Evolutionary conservation across 2,888 invertebrate species (phyloP), one percentile per base, ranked within the genome.

Genomic region (Itoplectis maculator): DNA sequence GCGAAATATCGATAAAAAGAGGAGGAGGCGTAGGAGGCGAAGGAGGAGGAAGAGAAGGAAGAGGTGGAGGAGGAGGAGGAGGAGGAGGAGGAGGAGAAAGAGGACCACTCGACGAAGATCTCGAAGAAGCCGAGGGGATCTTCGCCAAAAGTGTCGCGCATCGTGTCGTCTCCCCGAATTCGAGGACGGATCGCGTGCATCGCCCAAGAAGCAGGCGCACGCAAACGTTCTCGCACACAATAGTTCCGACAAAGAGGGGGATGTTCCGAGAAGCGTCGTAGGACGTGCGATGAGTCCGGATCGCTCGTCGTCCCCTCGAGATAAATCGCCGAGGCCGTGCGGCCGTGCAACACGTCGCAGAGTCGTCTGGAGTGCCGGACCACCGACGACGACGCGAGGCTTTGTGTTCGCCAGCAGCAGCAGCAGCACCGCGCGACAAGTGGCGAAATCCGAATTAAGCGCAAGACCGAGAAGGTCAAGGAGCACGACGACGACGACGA

Each of bases 281-380:
- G 65, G 66, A 72, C 78, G 79, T 80, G 81, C 79, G 77, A 83
- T 82, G 83, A 75, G 69, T 77, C 61, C 42, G 54, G 81, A 68
- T 82, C 51, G 70, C 74, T 59, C 76, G 73, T 59, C 76, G 73
- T 79, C 59, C 40, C 66, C 74, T 59, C 78, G 51, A 81, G 51
- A 66, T 77, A 69, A 78, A 82, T 66, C 51, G 54, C 69, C 37
- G 66, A 40, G 20, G 45, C 68, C 42, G 9, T 72, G 47, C 79
- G 42, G 40, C 79, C 35, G 66, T 51, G 29, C 49, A 47, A 47
- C 15, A n/a, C 23, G 42, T 35, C 4, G 65, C 35, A 45, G 37
- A n/a, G 15, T 65, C 29, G 18, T 45, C 56, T 13, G 51, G 61
- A 29, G 68, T 68, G 63, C n/a, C 23, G 29, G n/a, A n/a, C n/a